These are phyloP conservation scores for Rhingia campestris DNA, from an alignment of 2,888 invertebrate species.

Conservation along the genomic window DNA sequence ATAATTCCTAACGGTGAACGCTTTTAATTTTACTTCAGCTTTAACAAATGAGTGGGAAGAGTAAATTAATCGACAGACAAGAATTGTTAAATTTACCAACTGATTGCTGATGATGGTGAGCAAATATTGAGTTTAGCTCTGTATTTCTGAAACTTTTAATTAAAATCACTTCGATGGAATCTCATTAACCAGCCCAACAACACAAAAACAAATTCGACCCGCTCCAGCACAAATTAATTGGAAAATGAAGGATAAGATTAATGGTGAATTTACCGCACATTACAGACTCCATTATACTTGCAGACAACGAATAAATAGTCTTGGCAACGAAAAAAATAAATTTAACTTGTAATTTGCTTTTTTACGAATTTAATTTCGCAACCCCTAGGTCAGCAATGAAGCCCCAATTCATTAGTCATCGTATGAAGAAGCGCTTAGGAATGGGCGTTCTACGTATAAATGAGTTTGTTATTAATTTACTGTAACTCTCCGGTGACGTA, in stretches of 20 bases:
- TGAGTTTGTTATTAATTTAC: not conserved
- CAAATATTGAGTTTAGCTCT: constrained; percentile 24
- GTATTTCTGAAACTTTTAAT: constrained; percentile 29
- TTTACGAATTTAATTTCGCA: not conserved
- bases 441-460: not conserved
- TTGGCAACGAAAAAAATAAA: constrained; percentile 12
- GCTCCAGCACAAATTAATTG: constrained; percentile 18
- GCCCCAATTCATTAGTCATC: too few species aligned
- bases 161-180: constrained; percentile 31
- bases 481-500: not conserved
- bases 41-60: constrained; percentile 25
- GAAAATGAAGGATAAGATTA: constrained; percentile 21
- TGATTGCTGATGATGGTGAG: constrained; percentile 4
- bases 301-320: constrained; percentile 6
- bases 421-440: too few species aligned
- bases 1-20: not conserved
- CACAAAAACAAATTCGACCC: constrained; percentile 4
- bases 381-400: not conserved
- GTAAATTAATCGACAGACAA: constrained; percentile 25
- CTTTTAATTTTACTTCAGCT: constrained; percentile 14
- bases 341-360: not conserved
- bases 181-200: constrained; percentile 9
- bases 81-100: constrained; percentile 15
- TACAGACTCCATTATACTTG: not conserved
- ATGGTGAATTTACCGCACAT: constrained; percentile 27